Base-by-base conservation (phyloP, 1,140 invertebrate species). In the Tribolium madens region DNA sequence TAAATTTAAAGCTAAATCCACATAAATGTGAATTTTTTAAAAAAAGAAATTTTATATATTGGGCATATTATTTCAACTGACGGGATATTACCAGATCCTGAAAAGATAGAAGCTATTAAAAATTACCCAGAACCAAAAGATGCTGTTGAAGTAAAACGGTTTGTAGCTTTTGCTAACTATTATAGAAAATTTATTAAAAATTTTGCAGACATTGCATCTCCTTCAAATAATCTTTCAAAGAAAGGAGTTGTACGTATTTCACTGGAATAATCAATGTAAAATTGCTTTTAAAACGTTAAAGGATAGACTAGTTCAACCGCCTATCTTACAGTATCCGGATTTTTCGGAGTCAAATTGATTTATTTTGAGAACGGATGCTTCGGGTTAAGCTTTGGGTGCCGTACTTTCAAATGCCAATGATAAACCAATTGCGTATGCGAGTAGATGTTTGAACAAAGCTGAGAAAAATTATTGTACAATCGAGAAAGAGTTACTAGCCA, bases 351-450 rank as follows among this genome's bases (percentile, higher is more conserved):
- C 13, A 57, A 79, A 53, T 80, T 75, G 15, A 13, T 75, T 78
- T 53, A 50, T 50, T 13, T 50, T 78, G 73, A 72, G 7, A 76
- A 48, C 48, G 0, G 85, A 85, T 72, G 83, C 80, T 18, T 81
- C 80, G 6, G 76, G 77, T 36, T 57, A 47, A 36, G 81, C 78
- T 1, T n/a, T 85, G 5, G 84, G 83, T n/a, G 81, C 82, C 9
- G 75, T 81, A 12, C 50, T 85, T 42, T 76, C 74, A 52, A 81
- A 81, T 47, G 42, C n/a, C 7, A 64, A 79, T 48, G 36, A 77
- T 69, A 77, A 47, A 77, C 42, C 83, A 81, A 76, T 80, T 17
- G 83, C 82, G 7, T 88, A 86, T 81, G 86, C 85, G 6, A 87
- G 86, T 73, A 14, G 69, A 47, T 15, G 15, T 7, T 15, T 72